Base-by-base conservation (phyloP, 1,140 invertebrate species). In the Nasonia longicornis region DNA sequence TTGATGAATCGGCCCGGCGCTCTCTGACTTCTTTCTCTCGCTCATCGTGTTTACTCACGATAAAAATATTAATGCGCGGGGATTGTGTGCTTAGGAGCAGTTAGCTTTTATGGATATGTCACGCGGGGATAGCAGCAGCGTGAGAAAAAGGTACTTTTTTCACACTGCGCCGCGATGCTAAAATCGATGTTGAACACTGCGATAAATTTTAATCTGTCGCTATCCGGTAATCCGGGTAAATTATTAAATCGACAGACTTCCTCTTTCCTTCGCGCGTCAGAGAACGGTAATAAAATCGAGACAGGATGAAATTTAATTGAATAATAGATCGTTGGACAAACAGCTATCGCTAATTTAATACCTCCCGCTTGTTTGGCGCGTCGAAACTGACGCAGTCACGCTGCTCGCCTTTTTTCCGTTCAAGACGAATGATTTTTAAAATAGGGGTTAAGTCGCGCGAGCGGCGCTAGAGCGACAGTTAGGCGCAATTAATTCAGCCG, bases 351-450 rank as follows among this genome's bases (percentile, higher is more conserved):
- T 80, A 69, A 75, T 67, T 58, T 38, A 70, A 58, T 69, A 58
- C 26, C 29, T 38, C 38, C 52, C 14, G 2, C 35, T 11, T 14
- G 22, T 66, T 70, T 78, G 20, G 31, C 74, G 29, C 26, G 3
- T 75, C 12, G 8, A 42, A 29, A 35, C 14, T 6, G 22, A 8
- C 29, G 26, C 29, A 72, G 38, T 72, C 70, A 72, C 35, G 70
- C 72, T 74, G n/a, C n/a, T 38, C 35, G 35, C 29, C 31, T 80
- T 80, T 75, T 67, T 80, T 75, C 16, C 16, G 12, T 74, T 38
- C 20, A 48, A 64, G 42, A 69, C 52, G 29, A 52, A 77, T 48
- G 35, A 31, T 45, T 77, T 77, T 64, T 64, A 82, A 82, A 82
- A 70, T 63, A 35, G 29, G 64, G 70, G 26, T 73, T 48, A 77